These are phyloP conservation scores for Hyles vespertilio DNA, from an alignment of 1,140 invertebrate species.

Conservation along the genomic window DNA sequence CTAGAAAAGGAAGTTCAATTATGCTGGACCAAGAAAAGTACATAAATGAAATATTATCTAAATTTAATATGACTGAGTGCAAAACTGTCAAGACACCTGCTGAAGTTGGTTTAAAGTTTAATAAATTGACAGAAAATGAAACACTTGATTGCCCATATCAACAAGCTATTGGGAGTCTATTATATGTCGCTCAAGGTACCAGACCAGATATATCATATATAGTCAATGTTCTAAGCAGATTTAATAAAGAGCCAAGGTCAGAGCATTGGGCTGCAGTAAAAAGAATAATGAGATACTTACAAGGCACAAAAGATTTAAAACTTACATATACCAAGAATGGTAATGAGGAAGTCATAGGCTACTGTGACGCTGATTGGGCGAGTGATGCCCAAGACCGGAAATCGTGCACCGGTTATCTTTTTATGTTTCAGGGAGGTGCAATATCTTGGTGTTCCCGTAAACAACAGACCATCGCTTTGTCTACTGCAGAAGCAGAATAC, in stretches of 20 bases:
- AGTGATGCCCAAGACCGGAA: constrained; percentile 15
- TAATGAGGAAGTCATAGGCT: constrained; percentile 20
- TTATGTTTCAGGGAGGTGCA: constrained; percentile 22
- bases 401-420: constrained; percentile 23
- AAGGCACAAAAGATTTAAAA: constrained; percentile 22
- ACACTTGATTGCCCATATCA: constrained; percentile 7
- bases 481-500: constrained; percentile 24
- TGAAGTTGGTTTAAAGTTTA: no score
- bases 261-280: constrained; percentile 30
- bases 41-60: no score
- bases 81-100: no score
- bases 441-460: constrained; percentile 15
- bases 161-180: constrained; percentile 26
- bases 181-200: constrained; percentile 31
- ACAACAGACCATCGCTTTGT: constrained; percentile 24
- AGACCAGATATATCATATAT: constrained; percentile 34
- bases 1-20: no score
- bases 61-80: no score
- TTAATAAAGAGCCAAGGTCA: constrained; percentile 19
- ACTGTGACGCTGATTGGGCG: constrained; percentile 29
- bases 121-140: no score
- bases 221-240: constrained; percentile 29
- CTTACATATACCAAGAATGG: constrained; percentile 21
- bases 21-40: no score
- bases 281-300: constrained; percentile 28